Evolutionary conservation across 2,797 vertebrate genomes (phyloP).

Genomic region (Sebastes nivosus): DNA sequence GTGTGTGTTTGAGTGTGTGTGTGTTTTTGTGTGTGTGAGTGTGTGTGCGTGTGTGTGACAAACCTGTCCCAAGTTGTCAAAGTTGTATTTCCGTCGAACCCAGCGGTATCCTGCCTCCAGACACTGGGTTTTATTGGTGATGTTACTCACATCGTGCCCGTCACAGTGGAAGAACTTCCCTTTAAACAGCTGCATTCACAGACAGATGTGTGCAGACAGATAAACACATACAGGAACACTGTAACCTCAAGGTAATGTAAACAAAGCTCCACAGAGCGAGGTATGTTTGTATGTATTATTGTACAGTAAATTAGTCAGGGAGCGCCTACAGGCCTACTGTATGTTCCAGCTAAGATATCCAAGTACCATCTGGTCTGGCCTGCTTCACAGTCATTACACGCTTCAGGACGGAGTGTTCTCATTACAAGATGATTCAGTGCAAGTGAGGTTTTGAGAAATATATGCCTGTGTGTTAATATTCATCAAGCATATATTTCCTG

Average conservation of each 20-base stretch:
- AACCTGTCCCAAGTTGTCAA: conserved; percentile 97
- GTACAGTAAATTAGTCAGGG: conserved; percentile 20
- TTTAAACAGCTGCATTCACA: conserved; percentile 90
- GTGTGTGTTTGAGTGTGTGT: background rate
- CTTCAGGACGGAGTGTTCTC: conserved; percentile 19
- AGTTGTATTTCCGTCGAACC: conserved; percentile 95
- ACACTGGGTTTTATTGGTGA: conserved; percentile 92
- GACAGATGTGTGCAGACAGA: conserved; percentile 30
- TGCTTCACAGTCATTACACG: conserved; percentile 28
- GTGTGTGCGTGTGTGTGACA: conserved; percentile 25
- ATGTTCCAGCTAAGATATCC: conserved; percentile 15
- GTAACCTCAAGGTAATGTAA: conserved; percentile 20
- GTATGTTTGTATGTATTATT: background rate
- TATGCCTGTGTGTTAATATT: background rate
- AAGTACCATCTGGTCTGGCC: conserved; percentile 39
- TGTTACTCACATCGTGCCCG: conserved; percentile 88
- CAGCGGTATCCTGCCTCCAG: conserved; percentile 86
- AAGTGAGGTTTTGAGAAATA: conserved; percentile 7
- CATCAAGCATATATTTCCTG: conserved; percentile 1
- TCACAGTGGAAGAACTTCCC: conserved; percentile 97
- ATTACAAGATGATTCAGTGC: conserved; percentile 20
- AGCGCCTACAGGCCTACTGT: conserved; percentile 4
- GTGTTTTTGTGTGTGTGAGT: background rate
- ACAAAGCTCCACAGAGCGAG: conserved; percentile 18
- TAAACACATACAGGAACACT: conserved; percentile 11